Evolutionary conservation across 1,140 invertebrate species (phyloP).

Genomic region (Samia ricini): DNA sequence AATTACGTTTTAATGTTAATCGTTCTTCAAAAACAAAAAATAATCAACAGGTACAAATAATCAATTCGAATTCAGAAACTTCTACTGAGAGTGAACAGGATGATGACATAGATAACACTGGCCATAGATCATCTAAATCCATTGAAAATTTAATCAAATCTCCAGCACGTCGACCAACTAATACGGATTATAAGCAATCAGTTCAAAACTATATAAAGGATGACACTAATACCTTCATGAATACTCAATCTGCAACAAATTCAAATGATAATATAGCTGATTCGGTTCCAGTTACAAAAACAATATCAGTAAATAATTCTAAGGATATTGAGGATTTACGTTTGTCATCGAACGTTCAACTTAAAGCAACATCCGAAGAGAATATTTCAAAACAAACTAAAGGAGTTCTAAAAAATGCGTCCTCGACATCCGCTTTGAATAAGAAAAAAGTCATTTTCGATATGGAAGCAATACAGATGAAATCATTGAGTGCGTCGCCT

Average conservation of each 20-base stretch:
- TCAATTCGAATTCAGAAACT: slow-evolving; percentile 20
- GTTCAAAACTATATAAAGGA: slow-evolving; percentile 21
- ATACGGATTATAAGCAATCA: slow-evolving; percentile 21
- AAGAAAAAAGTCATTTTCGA: slow-evolving; percentile 82
- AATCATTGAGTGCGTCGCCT: slow-evolving; percentile 67
- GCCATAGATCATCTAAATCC: slow-evolving; percentile 30
- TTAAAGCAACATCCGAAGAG: slow-evolving; percentile 50
- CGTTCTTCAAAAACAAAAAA: not conserved
- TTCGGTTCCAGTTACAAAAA: slow-evolving; percentile 1
- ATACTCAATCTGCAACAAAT: slow-evolving; percentile 32
- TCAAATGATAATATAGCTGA: slow-evolving; percentile 12
- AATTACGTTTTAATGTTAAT: not conserved
- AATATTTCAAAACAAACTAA: slow-evolving; percentile 66
- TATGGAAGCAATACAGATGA: slow-evolving; percentile 77
- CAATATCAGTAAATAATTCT: slow-evolving; percentile 18
- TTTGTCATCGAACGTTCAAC: slow-evolving; percentile 32
- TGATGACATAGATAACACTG: slow-evolving; percentile 25
- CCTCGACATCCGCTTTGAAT: slow-evolving; percentile 70
- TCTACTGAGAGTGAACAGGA: slow-evolving; percentile 29
- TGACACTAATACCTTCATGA: slow-evolving; percentile 20
- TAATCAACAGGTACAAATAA: not conserved
- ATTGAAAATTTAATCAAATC: slow-evolving; percentile 55
- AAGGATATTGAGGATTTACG: slow-evolving; percentile 46
- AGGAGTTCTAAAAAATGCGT: slow-evolving; percentile 78
- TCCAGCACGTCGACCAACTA: slow-evolving; percentile 44